phyloP scores from a whole-genome alignment of 2,888 invertebrate species.

The Platycnemis pennipes region DNA sequence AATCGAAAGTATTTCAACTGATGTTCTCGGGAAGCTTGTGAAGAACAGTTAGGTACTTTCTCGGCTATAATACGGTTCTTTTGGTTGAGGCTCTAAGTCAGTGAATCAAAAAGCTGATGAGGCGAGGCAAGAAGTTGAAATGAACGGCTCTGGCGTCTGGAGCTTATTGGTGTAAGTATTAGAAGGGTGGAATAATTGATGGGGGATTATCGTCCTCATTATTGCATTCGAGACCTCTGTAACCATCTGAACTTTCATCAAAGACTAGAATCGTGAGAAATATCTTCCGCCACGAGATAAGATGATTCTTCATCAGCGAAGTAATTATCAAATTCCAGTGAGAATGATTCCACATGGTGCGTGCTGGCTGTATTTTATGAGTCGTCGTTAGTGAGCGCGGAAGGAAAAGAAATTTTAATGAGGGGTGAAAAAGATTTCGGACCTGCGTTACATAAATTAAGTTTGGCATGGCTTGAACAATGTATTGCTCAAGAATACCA shows the following conservation, averaged over 20 bases:
- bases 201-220: slow-evolving; percentile 4
- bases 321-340: background rate
- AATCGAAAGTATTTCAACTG: background rate
- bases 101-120: background rate
- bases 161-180: background rate
- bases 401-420: background rate
- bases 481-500: background rate
- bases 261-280: slow-evolving; percentile 22
- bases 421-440: background rate
- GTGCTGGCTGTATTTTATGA: background rate
- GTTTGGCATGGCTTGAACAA: background rate
- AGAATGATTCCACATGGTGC: background rate
- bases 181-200: background rate
- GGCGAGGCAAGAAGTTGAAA: background rate
- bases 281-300: background rate
- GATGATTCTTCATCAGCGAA: background rate
- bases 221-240: slow-evolving; percentile 11
- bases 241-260: background rate
- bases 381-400: background rate
- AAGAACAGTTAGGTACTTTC: background rate
- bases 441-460: background rate
- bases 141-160: background rate
- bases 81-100: background rate
- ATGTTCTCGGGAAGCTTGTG: background rate
- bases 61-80: background rate